These are phyloP conservation scores for Camponotus floridanus DNA, from an alignment of 1,140 invertebrate species.

Conservation along the genomic window DNA sequence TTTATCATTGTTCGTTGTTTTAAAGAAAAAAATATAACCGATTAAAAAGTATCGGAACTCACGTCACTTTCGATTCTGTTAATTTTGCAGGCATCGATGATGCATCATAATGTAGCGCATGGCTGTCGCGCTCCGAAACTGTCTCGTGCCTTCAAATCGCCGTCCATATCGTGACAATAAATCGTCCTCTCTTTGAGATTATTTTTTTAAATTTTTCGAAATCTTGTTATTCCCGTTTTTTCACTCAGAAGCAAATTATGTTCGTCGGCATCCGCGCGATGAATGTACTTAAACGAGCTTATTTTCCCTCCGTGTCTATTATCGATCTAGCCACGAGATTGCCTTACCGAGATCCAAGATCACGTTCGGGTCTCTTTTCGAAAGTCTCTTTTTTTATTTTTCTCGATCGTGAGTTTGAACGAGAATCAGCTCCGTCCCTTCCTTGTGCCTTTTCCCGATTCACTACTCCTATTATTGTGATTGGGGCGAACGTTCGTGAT, in stretches of 20 bases:
- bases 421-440: slow-evolving; percentile 64
- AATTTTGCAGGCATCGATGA: slow-evolving; percentile 14
- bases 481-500: slow-evolving; percentile 38
- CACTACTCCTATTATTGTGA: slow-evolving; percentile 20
- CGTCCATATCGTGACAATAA: slow-evolving; percentile 78
- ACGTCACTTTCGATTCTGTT: neutral
- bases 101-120: slow-evolving; percentile 57
- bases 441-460: slow-evolving; percentile 60
- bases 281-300: slow-evolving; percentile 28
- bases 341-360: slow-evolving; percentile 67
- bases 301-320: slow-evolving; percentile 22
- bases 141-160: slow-evolving; percentile 79
- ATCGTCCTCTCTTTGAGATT: slow-evolving; percentile 36
- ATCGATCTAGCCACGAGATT: slow-evolving; percentile 56
- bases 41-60: slow-evolving; percentile 5
- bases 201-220: slow-evolving; percentile 5
- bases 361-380: slow-evolving; percentile 33
- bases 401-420: slow-evolving; percentile 40
- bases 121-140: slow-evolving; percentile 76
- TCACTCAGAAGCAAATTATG: neutral
- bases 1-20: neutral
- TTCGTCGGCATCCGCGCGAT: slow-evolving; percentile 13
- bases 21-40: neutral
- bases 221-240: neutral
- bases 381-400: neutral